Percentiles rank a stretch among this genome's conserved stretches.
phyloP scores from a whole-genome alignment of 1,140 invertebrate species.

The Pseudobourletiella spinata region DNA sequence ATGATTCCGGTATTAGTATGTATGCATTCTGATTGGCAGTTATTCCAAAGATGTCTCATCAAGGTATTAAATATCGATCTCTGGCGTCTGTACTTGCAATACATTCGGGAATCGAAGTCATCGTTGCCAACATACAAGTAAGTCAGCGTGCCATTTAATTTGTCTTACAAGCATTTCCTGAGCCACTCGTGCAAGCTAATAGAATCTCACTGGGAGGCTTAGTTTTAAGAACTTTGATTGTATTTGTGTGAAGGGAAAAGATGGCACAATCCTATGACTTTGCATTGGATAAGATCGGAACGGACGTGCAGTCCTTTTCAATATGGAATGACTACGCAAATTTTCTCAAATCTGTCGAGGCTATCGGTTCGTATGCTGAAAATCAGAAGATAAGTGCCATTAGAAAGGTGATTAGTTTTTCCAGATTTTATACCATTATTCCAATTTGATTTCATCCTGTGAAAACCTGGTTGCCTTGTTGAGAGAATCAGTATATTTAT shows the following conservation, averaged over 20 bases:
- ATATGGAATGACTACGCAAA: conserved; percentile 98
- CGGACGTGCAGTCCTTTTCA: conserved; percentile 91
- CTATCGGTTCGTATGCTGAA: conserved; percentile 95
- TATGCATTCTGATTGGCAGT: conserved; percentile 49
- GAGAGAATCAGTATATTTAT: too few species aligned
- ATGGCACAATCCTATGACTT: conserved; percentile 99
- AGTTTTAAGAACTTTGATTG: neutral
- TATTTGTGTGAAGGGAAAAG: conserved; percentile 70
- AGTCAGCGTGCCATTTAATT: conserved; percentile 41
- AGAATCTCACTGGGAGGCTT: neutral
- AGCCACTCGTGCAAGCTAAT: too few species aligned
- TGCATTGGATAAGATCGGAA: conserved; percentile 96
- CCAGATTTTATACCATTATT: neutral
- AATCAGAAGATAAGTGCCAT: conserved; percentile 98
- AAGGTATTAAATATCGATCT: conserved; percentile 98
- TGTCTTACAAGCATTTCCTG: neutral
- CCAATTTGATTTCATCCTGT: too few species aligned
- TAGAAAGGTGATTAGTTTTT: conserved; percentile 59
- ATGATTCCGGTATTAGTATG: conserved; percentile 2
- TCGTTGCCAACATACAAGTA: conserved; percentile 89
- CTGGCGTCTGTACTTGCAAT: conserved; percentile 95
- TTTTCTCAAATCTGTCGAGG: conserved; percentile 95
- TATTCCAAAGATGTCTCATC: conserved; percentile 95
- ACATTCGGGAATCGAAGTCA: conserved; percentile 96
- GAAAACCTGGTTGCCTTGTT: too few species aligned